These are phyloP conservation scores for Vulpes vulpes DNA, from an alignment of 2,113 vertebrate genomes.

Conservation along the genomic window DNA sequence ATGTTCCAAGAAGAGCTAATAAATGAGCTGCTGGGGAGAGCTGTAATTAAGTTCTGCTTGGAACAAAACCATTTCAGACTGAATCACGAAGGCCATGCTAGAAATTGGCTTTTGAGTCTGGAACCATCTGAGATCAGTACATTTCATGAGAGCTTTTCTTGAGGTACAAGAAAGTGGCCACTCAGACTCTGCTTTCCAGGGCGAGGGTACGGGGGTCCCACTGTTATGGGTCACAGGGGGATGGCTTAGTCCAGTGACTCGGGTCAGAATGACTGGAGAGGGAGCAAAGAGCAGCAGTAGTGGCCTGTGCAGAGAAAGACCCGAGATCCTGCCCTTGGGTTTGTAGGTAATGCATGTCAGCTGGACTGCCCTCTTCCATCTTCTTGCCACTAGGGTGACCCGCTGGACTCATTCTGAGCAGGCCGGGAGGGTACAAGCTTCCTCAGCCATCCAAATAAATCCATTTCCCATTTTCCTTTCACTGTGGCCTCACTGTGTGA, in stretches of 20 bases:
- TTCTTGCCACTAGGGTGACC: neutral
- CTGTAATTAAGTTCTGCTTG: neutral
- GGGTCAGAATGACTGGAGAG: too few relatives aligned
- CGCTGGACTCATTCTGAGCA: neutral
- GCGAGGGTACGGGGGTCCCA: neutral
- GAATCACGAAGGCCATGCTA: neutral
- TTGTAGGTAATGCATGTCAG: neutral
- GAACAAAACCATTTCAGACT: neutral
- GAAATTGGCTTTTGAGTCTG: neutral
- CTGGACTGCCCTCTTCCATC: neutral
- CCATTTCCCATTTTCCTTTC: neutral
- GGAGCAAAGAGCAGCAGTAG: too few relatives aligned
- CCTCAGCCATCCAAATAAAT: neutral
- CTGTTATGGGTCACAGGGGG: neutral
- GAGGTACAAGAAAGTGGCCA: neutral
- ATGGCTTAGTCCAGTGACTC: neutral
- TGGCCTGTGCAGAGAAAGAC: neutral
- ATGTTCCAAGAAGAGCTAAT: neutral
- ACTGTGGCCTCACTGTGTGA: neutral
- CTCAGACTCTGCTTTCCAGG: neutral
- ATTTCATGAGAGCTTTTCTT: neutral
- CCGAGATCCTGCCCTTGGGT: neutral
- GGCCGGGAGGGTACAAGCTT: neutral
- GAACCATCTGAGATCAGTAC: neutral
- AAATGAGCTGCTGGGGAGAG: neutral